Conservation (phyloP, 2,797 vertebrate species). For the Alfaro cultratus region DNA sequence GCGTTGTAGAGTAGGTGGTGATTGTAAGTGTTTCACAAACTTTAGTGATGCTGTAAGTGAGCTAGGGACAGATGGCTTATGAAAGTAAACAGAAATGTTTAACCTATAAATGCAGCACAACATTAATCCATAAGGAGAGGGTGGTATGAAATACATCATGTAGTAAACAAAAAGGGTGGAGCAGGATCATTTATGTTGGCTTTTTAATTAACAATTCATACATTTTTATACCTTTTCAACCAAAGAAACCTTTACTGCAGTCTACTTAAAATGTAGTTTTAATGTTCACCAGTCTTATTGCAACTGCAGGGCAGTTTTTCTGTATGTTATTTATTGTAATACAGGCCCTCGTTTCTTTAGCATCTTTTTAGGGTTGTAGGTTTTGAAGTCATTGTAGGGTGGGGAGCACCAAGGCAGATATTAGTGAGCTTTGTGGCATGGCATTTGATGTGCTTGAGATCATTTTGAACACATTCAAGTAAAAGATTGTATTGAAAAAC, state of each 20-base stretch:
- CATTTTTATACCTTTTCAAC: constrained; percentile 36
- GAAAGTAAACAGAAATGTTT: constrained; percentile 18
- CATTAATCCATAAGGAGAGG: not conserved
- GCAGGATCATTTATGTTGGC: constrained; percentile 4
- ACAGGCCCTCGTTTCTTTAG: constrained; percentile 48
- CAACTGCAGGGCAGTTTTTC: constrained; percentile 84
- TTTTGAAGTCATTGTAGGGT: constrained; percentile 15
- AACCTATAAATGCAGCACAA: not conserved
- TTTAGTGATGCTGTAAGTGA: constrained; percentile 29
- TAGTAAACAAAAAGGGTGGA: constrained; percentile 1
- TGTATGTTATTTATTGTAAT: constrained; percentile 80
- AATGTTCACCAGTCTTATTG: constrained; percentile 30
- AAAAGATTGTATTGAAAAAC: constrained; percentile 28
- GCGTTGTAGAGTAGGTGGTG: constrained; percentile 18
- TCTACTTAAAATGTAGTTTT: constrained; percentile 17
- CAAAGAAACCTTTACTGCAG: constrained; percentile 38
- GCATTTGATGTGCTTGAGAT: constrained; percentile 4
- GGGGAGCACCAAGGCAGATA: constrained; percentile 1
- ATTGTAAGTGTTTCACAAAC: constrained; percentile 40
- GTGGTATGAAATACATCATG: constrained; percentile 17
- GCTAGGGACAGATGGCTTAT: constrained; percentile 19
- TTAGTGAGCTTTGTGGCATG: constrained; percentile 17
- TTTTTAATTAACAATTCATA: constrained; percentile 20
- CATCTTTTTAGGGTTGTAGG: constrained; percentile 32
- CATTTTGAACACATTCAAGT: constrained; percentile 20